These are phyloP conservation scores for Sebastes elongatus DNA, from an alignment of 2,797 vertebrate genomes.

Conservation along the genomic window DNA sequence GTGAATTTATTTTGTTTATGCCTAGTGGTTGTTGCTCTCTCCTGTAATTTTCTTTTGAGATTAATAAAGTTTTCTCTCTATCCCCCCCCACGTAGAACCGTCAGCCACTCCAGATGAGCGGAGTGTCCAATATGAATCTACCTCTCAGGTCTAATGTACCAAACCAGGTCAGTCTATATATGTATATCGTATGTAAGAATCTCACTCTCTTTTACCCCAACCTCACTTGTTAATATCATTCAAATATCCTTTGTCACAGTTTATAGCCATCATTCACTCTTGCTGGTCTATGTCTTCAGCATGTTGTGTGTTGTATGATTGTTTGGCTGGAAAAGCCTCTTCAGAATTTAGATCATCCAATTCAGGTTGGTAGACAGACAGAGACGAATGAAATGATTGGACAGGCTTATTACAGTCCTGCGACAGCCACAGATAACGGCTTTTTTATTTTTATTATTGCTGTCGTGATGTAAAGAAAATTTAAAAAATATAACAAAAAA, in stretches of 20 bases:
- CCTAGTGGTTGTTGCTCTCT: neutral
- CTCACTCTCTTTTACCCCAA: neutral
- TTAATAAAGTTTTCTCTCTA: neutral
- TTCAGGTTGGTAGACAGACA: neutral
- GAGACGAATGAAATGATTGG: too few species aligned
- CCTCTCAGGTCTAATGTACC: conserved; percentile 93
- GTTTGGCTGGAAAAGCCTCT: neutral
- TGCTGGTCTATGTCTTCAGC: too few species aligned
- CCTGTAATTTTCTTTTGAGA: neutral
- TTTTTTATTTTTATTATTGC: too few species aligned
- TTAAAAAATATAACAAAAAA: too few species aligned
- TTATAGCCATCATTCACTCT: neutral
- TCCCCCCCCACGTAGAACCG: conserved; percentile 85
- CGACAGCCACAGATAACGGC: too few species aligned
- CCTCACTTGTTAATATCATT: neutral
- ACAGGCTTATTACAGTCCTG: too few species aligned
- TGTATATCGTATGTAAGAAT: neutral
- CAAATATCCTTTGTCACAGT: neutral
- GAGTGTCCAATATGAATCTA: conserved; percentile 94
- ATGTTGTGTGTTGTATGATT: too few species aligned
- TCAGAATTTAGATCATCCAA: neutral
- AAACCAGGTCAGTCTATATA: conserved; percentile 84
- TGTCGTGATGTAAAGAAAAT: too few species aligned
- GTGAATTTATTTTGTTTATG: neutral
- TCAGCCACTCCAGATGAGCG: conserved; percentile 93